Percentiles rank a stretch among this genome's conserved stretches.
phyloP scores from a whole-genome alignment of 2,888 invertebrate genomes.

The Drosophila ezoana region DNA sequence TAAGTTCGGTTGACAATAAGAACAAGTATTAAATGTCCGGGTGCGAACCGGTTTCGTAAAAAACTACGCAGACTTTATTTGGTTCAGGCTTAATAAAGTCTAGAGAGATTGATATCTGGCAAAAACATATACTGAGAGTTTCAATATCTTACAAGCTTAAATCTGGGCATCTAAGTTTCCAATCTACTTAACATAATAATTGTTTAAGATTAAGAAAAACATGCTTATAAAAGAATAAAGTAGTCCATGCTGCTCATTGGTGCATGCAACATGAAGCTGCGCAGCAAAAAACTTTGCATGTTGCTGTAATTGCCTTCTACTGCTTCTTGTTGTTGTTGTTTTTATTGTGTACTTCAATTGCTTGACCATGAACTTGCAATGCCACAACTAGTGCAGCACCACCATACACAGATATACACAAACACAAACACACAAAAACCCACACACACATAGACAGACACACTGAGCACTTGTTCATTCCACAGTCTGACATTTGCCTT shows the following conservation, averaged over 20 bases:
- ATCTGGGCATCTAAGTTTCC: constrained; percentile 9
- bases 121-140: not conserved
- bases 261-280: constrained; percentile 61
- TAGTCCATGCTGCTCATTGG: constrained; percentile 48
- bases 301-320: constrained; percentile 23
- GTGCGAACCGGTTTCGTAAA: too few species aligned
- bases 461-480: constrained; percentile 7
- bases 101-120: not conserved
- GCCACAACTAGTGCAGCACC: constrained; percentile 1
- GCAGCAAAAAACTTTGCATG: constrained; percentile 30
- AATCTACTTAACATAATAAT: constrained; percentile 26
- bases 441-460: constrained; percentile 6
- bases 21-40: too few species aligned
- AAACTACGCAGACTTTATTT: too few species aligned
- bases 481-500: constrained; percentile 36
- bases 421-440: not conserved
- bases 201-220: constrained; percentile 18
- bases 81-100: too few species aligned
- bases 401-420: constrained; percentile 6
- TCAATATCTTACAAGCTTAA: not conserved
- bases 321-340: constrained; percentile 11
- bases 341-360: constrained; percentile 11
- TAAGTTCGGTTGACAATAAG: too few species aligned
- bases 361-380: constrained; percentile 67
- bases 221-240: constrained; percentile 32